Percentiles rank a stretch among this genome's conserved stretches.
These are phyloP conservation scores for Acrocephalus kingi DNA, from an alignment of 2,113 vertebrate species.

Conservation along the genomic window DNA sequence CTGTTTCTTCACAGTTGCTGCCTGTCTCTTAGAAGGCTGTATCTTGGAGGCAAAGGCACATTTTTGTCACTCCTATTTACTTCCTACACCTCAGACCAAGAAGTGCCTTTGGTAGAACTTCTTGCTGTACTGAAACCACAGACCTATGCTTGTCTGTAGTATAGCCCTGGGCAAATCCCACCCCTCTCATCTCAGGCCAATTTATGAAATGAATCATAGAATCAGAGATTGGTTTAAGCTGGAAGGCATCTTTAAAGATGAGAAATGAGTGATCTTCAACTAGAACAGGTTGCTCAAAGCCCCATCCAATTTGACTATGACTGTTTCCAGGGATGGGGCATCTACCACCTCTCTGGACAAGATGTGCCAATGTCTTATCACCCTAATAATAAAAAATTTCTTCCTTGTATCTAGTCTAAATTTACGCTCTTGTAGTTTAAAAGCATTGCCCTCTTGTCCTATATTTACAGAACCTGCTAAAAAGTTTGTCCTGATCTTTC, in stretches of 20 bases:
- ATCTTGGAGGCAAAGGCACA: background rate
- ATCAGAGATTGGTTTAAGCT: background rate
- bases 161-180: background rate
- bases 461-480: background rate
- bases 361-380: background rate
- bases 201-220: background rate
- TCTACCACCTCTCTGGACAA: background rate
- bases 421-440: background rate
- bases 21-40: background rate
- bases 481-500: background rate
- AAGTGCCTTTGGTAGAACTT: background rate
- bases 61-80: background rate
- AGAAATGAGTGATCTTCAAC: background rate
- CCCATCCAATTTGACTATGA: background rate
- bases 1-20: background rate
- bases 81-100: background rate
- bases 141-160: background rate
- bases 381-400: background rate
- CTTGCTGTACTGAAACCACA: background rate
- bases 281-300: background rate
- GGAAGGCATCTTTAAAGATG: background rate
- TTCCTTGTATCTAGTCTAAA: background rate
- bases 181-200: background rate
- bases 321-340: background rate
- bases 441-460: background rate